Evolutionary conservation across 2,797 vertebrate species (phyloP).

Genomic region (Protosalanx chinensis): DNA sequence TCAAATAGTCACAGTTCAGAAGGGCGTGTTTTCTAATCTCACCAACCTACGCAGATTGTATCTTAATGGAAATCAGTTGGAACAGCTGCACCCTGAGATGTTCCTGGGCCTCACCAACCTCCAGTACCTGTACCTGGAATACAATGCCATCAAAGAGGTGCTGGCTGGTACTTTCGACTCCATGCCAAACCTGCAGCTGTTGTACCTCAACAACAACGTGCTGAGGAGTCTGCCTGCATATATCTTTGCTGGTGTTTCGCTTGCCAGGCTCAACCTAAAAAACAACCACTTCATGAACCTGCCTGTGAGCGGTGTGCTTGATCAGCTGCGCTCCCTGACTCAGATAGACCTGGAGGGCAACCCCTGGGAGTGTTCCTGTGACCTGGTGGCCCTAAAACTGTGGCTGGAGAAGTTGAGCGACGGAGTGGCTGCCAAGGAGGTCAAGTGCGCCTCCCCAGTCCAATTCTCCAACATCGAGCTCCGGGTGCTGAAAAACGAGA

Average conservation of each 20-base stretch:
- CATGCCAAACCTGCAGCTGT: slow-evolving; percentile 93
- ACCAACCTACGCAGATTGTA: slow-evolving; percentile 94
- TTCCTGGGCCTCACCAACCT: slow-evolving; percentile 93
- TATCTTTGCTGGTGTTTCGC: slow-evolving; percentile 87
- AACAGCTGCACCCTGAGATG: slow-evolving; percentile 93
- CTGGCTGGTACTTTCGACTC: slow-evolving; percentile 93
- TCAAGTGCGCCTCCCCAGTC: slow-evolving; percentile 91
- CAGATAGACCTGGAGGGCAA: slow-evolving; percentile 98
- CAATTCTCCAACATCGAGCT: slow-evolving; percentile 96
- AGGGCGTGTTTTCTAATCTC: slow-evolving; percentile 91
- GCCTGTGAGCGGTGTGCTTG: slow-evolving; percentile 95
- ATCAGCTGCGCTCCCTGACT: slow-evolving; percentile 89
- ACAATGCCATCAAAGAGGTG: slow-evolving; percentile 97
- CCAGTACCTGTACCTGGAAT: slow-evolving; percentile 98
- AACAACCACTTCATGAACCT: slow-evolving; percentile 99
- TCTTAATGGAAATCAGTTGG: slow-evolving; percentile 95
- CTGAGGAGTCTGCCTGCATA: slow-evolving; percentile 91
- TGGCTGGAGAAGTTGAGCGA: slow-evolving; percentile 95
- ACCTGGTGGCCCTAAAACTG: slow-evolving; percentile 94
- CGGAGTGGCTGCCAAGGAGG: slow-evolving; percentile 89
- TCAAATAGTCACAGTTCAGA: slow-evolving; percentile 85
- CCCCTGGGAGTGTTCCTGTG: slow-evolving; percentile 98
- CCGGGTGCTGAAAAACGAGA: slow-evolving; percentile 92
- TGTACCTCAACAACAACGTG: slow-evolving; percentile 98
- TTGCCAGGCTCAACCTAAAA: slow-evolving; percentile 91